Base-by-base conservation (phyloP, 1,140 invertebrate genomes). In the Holcopasites calliopsidis region DNA sequence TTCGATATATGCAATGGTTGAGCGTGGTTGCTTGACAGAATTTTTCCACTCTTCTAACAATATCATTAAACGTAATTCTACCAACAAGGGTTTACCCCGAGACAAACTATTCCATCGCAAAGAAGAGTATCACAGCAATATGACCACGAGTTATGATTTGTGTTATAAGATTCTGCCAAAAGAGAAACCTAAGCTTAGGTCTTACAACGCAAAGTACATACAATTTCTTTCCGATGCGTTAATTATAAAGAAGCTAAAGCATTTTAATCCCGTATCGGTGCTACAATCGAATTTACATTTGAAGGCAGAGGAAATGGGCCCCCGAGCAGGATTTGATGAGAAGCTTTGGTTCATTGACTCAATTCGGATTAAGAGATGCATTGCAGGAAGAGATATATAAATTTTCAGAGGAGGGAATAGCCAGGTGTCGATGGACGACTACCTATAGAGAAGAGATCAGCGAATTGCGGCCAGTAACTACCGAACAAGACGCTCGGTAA, bases 81-180 rank as follows among this genome's bases (percentile, higher is more conserved):
- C 57, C 33, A 13, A 44, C n/a, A 55, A 85, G 81, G 84, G 79
- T 52, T 40, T 77, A 21, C 35, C 38, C 28, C 55, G 52, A 52
- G 50, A 71, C 28, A 26, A 21, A 55, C 35, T 83, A 47, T 40
- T 77, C 8, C 49, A 75, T 42, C 65, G 74, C 6, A 62, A 68
- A 50, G 76, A 44, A 16, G 49, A 80, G 55, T 85, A 85, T 74
- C 33, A 58, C 10, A 77, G 64, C 28, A 86, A 86, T 26, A 83
- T 80, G 74, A 83, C 81, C 4, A 81, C 85, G 18, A 65, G 70
- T 23, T 76, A 81, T 50, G 85, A 77, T 65, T 58, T 77, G 21
- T 73, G 33, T 57, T 77, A 77, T 23, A 77, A 71, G 47, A 68
- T 86, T 52, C 42, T 86, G 47, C 82, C 80, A 21, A 77, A 60